These are phyloP conservation scores for Drosophila rufa DNA, from an alignment of 1,140 invertebrate genomes.

Conservation along the genomic window DNA sequence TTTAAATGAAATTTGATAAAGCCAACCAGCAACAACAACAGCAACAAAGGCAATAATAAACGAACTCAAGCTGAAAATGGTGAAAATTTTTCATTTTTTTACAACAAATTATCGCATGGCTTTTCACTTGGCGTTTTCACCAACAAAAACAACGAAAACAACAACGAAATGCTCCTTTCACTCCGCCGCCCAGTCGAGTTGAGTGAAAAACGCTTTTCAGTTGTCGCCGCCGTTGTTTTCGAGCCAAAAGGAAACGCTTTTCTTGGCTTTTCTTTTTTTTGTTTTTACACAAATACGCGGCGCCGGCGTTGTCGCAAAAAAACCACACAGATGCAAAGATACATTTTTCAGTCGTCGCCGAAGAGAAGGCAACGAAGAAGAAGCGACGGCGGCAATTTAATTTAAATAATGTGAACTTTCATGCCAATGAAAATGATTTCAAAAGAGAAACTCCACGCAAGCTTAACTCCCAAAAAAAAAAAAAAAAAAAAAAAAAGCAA, in stretches of 20 bases:
- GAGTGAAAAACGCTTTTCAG: slow-evolving; percentile 76
- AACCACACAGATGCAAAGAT: slow-evolving; percentile 63
- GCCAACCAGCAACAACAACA: slow-evolving; percentile 26
- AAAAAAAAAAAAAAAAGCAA: background rate
- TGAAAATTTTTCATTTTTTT: slow-evolving; percentile 83
- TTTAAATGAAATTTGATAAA: slow-evolving; percentile 83
- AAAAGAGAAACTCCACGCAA: slow-evolving; percentile 77
- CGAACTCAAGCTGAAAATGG: slow-evolving; percentile 59
- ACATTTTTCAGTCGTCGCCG: slow-evolving; percentile 44
- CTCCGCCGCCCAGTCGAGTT: slow-evolving; percentile 70
- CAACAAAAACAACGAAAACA: slow-evolving; percentile 58
- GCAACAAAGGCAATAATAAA: slow-evolving; percentile 44
- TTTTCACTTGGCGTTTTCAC: slow-evolving; percentile 80
- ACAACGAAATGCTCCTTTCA: slow-evolving; percentile 75
- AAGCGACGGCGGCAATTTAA: slow-evolving; percentile 71
- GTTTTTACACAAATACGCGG: slow-evolving; percentile 45
- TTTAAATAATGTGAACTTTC: slow-evolving; percentile 84
- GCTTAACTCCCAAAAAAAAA: slow-evolving; percentile 26
- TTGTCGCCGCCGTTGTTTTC: slow-evolving; percentile 59
- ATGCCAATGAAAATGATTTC: slow-evolving; percentile 82
- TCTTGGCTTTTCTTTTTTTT: slow-evolving; percentile 58
- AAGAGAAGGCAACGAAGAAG: slow-evolving; percentile 12
- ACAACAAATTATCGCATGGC: slow-evolving; percentile 84
- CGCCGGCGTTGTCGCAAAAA: slow-evolving; percentile 22
- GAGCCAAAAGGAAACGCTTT: slow-evolving; percentile 80